Evolutionary conservation across 92 coral and sea anemone genomes (phyloP).

Genomic region (Palythoa heliodiscus): DNA sequence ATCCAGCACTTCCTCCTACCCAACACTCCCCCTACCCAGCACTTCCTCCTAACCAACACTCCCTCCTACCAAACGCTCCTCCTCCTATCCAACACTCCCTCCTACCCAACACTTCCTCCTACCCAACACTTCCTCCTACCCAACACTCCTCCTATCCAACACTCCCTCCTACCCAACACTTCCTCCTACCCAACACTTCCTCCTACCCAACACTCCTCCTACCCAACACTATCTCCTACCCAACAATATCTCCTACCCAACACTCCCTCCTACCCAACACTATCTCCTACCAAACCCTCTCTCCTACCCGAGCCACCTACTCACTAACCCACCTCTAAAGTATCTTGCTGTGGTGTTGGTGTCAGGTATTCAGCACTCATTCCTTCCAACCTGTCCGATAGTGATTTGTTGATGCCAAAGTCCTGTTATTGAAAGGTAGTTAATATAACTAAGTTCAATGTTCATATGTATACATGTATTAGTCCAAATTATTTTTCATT

Average conservation of each 20-base stretch:
- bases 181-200: too few relatives aligned
- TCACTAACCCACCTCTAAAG: slow-evolving; percentile 48
- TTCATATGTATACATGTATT: too few relatives aligned
- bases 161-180: too few relatives aligned
- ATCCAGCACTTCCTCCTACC: too few relatives aligned
- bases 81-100: too few relatives aligned
- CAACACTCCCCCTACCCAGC: too few relatives aligned
- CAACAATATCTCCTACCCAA: background rate
- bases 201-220: too few relatives aligned
- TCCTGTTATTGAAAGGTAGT: slow-evolving; percentile 53
- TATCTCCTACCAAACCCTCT: background rate
- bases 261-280: background rate
- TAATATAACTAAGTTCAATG: background rate
- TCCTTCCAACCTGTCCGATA: slow-evolving; percentile 90
- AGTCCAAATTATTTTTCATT: too few relatives aligned
- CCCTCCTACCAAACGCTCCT: too few relatives aligned
- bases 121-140: background rate
- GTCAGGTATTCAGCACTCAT: slow-evolving; percentile 87
- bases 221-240: background rate
- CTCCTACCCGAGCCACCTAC: background rate
- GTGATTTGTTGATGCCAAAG: slow-evolving; percentile 92
- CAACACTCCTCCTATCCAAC: background rate
- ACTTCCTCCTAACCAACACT: too few relatives aligned
- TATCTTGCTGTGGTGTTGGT: slow-evolving; percentile 58
- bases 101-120: background rate